A percentile compares a stretch with the other conserved stretches of the same genome.
Conservation (phyloP, 2,797 vertebrate species). For the Bucorvus abyssinicus region DNA sequence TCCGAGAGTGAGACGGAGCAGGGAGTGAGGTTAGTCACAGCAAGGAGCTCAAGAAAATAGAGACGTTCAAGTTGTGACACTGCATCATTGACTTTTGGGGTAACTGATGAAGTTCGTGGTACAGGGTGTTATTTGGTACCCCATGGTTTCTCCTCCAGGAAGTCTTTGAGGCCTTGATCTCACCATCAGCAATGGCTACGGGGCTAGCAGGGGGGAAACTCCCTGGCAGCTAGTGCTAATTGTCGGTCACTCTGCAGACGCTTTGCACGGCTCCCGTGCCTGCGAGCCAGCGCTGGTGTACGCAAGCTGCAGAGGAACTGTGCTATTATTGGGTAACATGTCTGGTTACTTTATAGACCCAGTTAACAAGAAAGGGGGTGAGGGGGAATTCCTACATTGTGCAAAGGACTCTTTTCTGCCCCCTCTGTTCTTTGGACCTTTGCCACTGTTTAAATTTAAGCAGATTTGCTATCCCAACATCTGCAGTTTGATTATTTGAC, state of each 20-base stretch:
- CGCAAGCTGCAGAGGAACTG: not conserved
- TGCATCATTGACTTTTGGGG: not conserved
- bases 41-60: not conserved
- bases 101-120: not conserved
- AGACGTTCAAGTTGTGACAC: not conserved
- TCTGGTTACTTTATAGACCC: conserved; percentile 71
- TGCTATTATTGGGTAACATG: conserved; percentile 44
- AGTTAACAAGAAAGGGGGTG: conserved; percentile 35
- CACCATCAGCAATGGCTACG: accelerated
- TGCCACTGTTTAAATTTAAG: conserved; percentile 93
- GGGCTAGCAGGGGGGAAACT: not conserved
- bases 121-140: not conserved
- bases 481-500: conserved; percentile 93
- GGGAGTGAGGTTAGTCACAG: not conserved
- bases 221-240: not conserved
- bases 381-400: conserved; percentile 56
- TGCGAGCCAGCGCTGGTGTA: not conserved
- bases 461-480: conserved; percentile 89
- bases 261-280: not conserved
- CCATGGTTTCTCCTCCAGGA: not conserved
- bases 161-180: not conserved
- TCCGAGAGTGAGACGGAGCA: not conserved
- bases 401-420: conserved; percentile 51
- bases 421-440: conserved; percentile 53
- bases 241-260: not conserved